Evolutionary conservation across 2,113 vertebrate genomes (phyloP), one percentile per base, ranked within the genome.

Genomic region (Alexandromys fortis): DNA sequence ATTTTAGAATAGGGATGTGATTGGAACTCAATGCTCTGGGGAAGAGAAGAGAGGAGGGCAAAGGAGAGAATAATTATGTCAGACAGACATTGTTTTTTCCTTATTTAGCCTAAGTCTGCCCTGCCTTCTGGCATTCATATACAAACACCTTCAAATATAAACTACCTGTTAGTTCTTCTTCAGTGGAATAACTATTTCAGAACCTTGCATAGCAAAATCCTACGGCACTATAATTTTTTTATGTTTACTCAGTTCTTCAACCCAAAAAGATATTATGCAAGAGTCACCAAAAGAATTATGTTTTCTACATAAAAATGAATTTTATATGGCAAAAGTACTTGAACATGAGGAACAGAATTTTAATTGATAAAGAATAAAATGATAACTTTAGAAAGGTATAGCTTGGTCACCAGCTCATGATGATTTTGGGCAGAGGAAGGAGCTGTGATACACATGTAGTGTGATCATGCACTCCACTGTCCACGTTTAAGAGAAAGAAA

Each of bases 71-170:
- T 0, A 47, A 49, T 9, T 13, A 75, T 30, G n/a, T 14, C 38
- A 33, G 2, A 16, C 76, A 86, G 73, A 94, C 24, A 65, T 0
- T 1, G 33, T 22, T 88, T 28, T 68, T 95, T 92, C 81, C 52
- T 89, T 85, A 26, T 90, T 68, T 96, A 95, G 47, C 68, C 49
- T 86, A 83, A 91, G n/a, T 47, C 42, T 96, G 35, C 38, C 14
- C 45, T 72, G 9, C 22, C 6, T 42, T 89, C 42, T 76, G 49
- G 47, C 22, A 90, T 24, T 17, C 81, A 5, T 6, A 67, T 33
- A 35, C 58, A 97, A 93, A 79, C 85, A 85, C 47, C 58, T 65
- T 90, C 35, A 94, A 86, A 35, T 65, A 61, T 21, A 91, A 42
- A 91, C 49, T 26, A 94, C 1, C 3, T 94, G 91, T 85, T n/a